Evolutionary conservation across 1,140 invertebrate species (phyloP).

Genomic region (Bacillus rossius): DNA sequence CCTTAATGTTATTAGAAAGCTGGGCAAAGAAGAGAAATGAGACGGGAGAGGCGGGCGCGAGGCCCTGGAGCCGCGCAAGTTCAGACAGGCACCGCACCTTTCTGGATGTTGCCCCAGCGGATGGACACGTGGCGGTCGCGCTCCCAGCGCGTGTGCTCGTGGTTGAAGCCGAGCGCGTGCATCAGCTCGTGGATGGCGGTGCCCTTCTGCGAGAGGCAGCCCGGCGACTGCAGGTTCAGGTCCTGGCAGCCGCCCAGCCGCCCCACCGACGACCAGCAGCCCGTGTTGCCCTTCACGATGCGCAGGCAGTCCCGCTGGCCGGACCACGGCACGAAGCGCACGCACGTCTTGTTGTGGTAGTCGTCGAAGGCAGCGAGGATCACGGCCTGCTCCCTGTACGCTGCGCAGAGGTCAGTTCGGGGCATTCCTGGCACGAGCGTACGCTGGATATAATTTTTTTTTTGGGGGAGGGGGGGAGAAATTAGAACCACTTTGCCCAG

Average conservation of each 20-base stretch:
- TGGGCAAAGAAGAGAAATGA: no score
- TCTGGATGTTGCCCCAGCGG: slow-evolving; percentile 64
- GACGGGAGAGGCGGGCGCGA: no score
- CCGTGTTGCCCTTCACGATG: slow-evolving; percentile 58
- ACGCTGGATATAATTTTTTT: no score
- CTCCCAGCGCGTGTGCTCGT: slow-evolving; percentile 79
- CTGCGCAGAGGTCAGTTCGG: no score
- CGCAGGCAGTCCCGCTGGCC: slow-evolving; percentile 59
- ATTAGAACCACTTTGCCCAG: no score
- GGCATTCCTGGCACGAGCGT: no score
- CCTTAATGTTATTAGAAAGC: no score
- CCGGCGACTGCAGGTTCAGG: slow-evolving; percentile 64
- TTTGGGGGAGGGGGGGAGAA: no score
- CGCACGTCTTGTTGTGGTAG: slow-evolving; percentile 65
- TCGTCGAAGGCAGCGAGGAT: slow-evolving; percentile 50
- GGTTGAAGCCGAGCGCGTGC: slow-evolving; percentile 79
- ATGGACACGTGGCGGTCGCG: slow-evolving; percentile 69
- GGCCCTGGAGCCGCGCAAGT: no score
- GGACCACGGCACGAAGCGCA: slow-evolving; percentile 59
- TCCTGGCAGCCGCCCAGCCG: slow-evolving; percentile 62
- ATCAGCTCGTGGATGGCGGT: slow-evolving; percentile 81
- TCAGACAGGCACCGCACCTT: no score
- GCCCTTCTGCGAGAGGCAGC: slow-evolving; percentile 61
- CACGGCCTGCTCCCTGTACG: slow-evolving; percentile 9
- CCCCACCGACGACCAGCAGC: slow-evolving; percentile 79